Percentiles rank a stretch among this genome's conserved stretches.
These are phyloP conservation scores for Pterocles gutturalis DNA, from an alignment of 2,113 vertebrate species.

Conservation along the genomic window DNA sequence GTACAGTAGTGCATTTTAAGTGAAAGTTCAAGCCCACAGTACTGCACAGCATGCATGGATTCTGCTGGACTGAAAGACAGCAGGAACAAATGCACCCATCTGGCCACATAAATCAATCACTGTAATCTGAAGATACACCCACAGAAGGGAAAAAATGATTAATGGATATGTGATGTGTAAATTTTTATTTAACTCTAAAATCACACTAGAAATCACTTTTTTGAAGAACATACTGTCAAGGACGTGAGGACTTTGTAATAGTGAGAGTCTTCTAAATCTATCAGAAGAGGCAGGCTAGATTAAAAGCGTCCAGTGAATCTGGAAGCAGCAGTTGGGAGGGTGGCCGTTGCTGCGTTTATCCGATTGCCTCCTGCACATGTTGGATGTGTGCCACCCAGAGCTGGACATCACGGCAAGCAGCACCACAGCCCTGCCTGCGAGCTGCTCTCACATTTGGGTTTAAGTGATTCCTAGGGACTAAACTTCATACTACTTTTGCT, in stretches of 20 bases:
- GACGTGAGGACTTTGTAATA: neutral
- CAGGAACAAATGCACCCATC: slow-evolving; percentile 70
- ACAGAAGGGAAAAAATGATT: slow-evolving; percentile 61
- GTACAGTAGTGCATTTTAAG: slow-evolving; percentile 27
- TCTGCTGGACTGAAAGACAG: slow-evolving; percentile 63
- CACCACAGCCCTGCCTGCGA: neutral
- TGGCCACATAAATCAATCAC: slow-evolving; percentile 71
- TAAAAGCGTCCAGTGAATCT: neutral
- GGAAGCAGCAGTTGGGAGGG: neutral
- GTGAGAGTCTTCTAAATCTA: slow-evolving; percentile 4
- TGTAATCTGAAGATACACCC: slow-evolving; percentile 64
- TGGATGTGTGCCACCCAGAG: neutral
- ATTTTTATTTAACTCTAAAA: slow-evolving; percentile 66
- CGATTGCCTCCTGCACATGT: fast-evolving
- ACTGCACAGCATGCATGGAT: slow-evolving; percentile 44
- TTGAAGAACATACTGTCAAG: slow-evolving; percentile 32
- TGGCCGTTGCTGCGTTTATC: neutral
- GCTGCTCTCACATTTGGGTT: neutral
- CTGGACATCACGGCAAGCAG: fast-evolving
- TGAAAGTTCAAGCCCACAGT: slow-evolving; percentile 42
- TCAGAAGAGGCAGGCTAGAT: neutral
- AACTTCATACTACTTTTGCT: fast-evolving
- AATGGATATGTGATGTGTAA: slow-evolving; percentile 61
- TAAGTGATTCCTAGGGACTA: neutral
- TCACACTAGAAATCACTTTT: neutral